Percentiles rank a stretch among this genome's conserved stretches.
Conservation (phyloP, 1,140 invertebrate genomes). For the Penaeus japonicus region DNA sequence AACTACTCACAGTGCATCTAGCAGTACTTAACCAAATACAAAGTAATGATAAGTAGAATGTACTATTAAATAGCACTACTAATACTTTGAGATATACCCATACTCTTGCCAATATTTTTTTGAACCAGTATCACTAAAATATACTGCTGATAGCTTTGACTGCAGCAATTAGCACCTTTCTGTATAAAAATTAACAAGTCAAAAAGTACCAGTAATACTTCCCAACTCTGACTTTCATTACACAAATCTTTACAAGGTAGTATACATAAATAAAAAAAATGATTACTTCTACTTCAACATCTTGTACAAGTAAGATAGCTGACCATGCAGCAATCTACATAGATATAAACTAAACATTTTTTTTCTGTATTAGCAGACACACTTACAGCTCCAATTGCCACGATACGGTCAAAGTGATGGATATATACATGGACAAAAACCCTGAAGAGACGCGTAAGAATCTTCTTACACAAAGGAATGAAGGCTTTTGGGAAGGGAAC, state of each 20-base stretch:
- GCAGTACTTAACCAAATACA: too few species aligned
- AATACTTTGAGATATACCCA: too few species aligned
- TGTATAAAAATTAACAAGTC: too few species aligned
- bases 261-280: background rate
- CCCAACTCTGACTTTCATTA: conserved; percentile 45
- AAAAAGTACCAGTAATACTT: background rate
- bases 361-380: background rate
- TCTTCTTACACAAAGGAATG: conserved; percentile 68
- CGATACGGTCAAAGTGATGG: conserved; percentile 92
- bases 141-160: too few species aligned
- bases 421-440: conserved; percentile 98
- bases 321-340: background rate
- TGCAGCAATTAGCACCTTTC: too few species aligned
- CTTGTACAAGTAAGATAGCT: background rate
- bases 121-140: too few species aligned
- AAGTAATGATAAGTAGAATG: too few species aligned
- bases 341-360: background rate
- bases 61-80: too few species aligned
- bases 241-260: background rate
- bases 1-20: background rate
- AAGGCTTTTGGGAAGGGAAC: conserved; percentile 91
- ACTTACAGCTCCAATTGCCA: conserved; percentile 85
- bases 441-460: conserved; percentile 87
- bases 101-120: too few species aligned
- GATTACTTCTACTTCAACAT: background rate